Evolutionary conservation across 2,888 invertebrate genomes (phyloP), one percentile per base, ranked within the genome.

Genomic region (Noctua janthe): DNA sequence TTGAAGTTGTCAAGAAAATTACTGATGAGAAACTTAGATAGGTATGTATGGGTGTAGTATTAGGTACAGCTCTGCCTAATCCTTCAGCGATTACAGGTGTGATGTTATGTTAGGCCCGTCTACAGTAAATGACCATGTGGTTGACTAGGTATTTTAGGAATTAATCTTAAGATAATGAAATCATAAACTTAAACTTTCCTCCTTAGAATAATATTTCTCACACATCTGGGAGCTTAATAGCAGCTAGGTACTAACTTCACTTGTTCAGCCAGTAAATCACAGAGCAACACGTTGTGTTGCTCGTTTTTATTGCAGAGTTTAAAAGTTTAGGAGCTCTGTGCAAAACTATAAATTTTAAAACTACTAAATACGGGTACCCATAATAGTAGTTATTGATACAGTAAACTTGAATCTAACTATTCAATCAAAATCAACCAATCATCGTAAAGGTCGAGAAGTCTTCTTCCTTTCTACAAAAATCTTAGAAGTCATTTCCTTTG

Each of bases 241-340:
- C 29, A 6, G 5, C 15, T 17, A 35, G 7, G 0, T 29, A 47
- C 2, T 23, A 47, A 23, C 5, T 23, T 62, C 15, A 15, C 20
- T 43, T 39, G 10, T 35, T 29, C 23, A 15, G 10, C 3, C 17
- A n/a, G 20, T 70, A 78, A 78, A 78, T 78, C 29, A 15, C 56
- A 20, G 8, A 8, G 80, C 73, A 80, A 80, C 10, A 43, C 6
- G 67, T 59, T 7, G 67, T 59, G 59, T 59, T 20, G 6, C 35
- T 73, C 8, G 29, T 3, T 43, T 51, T 20, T 51, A 47, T 80
- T 80, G 73, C 80, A 20, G 3, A 59, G 59, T n/a, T 51, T 13
- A 15, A 23, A 69, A 81, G 23, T 81, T 13, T 71, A 82, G 71
- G 76, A 75, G 47, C n/a, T 81, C 6, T 39, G 23, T 1, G n/a